phyloP scores from a whole-genome alignment of 2,113 vertebrate species.

The Caranx melampygus region DNA sequence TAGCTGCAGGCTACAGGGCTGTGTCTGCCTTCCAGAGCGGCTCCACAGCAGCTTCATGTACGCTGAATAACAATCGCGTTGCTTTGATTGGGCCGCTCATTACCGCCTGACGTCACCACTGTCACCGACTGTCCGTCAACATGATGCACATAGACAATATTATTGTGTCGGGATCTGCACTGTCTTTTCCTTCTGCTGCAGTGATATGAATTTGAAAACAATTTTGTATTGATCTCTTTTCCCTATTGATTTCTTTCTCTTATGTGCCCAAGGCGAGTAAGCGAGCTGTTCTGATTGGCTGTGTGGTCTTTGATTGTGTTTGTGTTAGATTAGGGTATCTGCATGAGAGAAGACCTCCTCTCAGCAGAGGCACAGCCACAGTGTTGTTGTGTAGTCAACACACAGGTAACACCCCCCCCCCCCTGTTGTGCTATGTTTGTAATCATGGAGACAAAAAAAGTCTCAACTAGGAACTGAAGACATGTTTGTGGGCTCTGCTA shows the following conservation, averaged over 20 bases:
- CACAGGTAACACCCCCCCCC: background rate
- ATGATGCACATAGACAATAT: slow-evolving; percentile 41
- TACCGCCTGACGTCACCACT: slow-evolving; percentile 40
- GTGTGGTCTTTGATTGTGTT: slow-evolving; percentile 26
- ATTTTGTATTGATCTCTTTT: slow-evolving; percentile 63
- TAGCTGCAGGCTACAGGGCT: slow-evolving; percentile 65
- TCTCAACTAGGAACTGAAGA: background rate
- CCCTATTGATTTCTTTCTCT: slow-evolving; percentile 48
- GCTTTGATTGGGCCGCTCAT: slow-evolving; percentile 65
- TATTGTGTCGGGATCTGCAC: slow-evolving; percentile 31
- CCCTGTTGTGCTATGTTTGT: background rate
- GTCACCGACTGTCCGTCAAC: slow-evolving; percentile 51
- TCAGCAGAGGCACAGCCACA: background rate
- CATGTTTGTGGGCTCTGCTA: background rate
- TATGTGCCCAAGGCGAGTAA: slow-evolving; percentile 32
- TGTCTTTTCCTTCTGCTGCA: slow-evolving; percentile 30
- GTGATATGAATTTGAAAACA: slow-evolving; percentile 56
- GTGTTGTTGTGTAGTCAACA: background rate
- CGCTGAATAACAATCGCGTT: slow-evolving; percentile 56
- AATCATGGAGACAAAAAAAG: background rate
- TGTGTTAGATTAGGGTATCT: slow-evolving; percentile 39
- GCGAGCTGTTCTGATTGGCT: slow-evolving; percentile 37
- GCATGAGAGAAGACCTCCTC: slow-evolving; percentile 15
- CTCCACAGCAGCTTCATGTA: slow-evolving; percentile 36
- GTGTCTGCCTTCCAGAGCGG: slow-evolving; percentile 51